These are phyloP conservation scores for Diaphora mendica DNA, from an alignment of 2,888 invertebrate genomes.

Conservation along the genomic window DNA sequence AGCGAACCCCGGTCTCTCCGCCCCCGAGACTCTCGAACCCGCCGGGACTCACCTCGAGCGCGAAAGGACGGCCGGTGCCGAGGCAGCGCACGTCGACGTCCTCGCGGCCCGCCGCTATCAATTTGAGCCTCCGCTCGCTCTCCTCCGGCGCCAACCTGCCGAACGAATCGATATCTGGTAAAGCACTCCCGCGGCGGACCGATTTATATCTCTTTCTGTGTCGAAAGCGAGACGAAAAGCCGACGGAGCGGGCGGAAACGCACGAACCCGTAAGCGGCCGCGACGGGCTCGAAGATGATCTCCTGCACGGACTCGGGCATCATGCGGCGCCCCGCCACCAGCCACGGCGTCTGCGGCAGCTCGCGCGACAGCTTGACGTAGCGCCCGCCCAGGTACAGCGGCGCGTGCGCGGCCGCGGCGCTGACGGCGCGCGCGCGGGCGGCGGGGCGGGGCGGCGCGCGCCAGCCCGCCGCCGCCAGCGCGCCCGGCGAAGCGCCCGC, in stretches of 20 bases:
- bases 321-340: conserved; percentile 92
- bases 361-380: conserved; percentile 91
- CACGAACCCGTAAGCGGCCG: conserved; percentile 87
- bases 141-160: conserved; percentile 62
- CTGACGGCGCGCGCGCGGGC: conserved; percentile 7
- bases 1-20: no score
- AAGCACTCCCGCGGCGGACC: no score
- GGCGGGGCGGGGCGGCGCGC: conserved; percentile 62
- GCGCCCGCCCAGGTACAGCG: conserved; percentile 89
- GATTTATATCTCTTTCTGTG: no score
- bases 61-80: conserved; percentile 97
- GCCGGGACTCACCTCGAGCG: conserved; percentile 89
- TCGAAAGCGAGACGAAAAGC: not conserved
- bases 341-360: conserved; percentile 98
- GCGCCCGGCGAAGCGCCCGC: conserved; percentile 58
- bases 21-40: not conserved
- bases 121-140: conserved; percentile 86
- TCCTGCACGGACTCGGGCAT: conserved; percentile 97
- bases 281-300: conserved; percentile 90
- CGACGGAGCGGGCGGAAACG: not conserved
- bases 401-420: conserved; percentile 57
- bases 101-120: conserved; percentile 97
- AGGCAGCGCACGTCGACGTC: conserved; percentile 98
- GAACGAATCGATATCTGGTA: not conserved
- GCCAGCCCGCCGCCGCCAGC: conserved; percentile 67